These are phyloP conservation scores for Corvus moneduloides DNA, from an alignment of 2,113 vertebrate species.

Conservation along the genomic window DNA sequence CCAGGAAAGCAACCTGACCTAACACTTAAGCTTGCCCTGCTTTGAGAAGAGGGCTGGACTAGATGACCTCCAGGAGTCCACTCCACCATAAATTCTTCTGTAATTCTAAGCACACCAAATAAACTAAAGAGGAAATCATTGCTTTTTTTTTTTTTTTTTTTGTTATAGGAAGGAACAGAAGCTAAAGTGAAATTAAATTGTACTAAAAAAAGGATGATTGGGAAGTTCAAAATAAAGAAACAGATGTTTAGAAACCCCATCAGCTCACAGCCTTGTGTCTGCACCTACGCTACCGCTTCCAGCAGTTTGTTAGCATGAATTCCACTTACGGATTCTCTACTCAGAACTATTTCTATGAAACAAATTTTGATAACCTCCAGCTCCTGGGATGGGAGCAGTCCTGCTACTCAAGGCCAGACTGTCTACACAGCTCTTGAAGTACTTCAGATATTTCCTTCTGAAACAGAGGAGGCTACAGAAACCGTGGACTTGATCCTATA, in stretches of 20 bases:
- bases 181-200: background rate
- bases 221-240: background rate
- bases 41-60: background rate
- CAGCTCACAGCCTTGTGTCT: background rate
- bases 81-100: background rate
- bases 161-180: too few relatives aligned
- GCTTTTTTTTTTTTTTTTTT: too few relatives aligned
- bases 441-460: background rate
- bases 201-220: background rate
- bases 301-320: background rate
- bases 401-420: background rate
- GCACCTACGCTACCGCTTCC: background rate
- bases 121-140: background rate
- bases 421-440: fast-evolving
- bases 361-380: background rate
- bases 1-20: background rate
- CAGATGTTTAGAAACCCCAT: background rate
- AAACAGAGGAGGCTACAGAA: background rate
- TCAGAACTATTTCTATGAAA: background rate
- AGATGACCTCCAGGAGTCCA: background rate
- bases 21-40: background rate
- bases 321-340: background rate
- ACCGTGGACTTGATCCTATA: background rate
- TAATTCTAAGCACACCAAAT: background rate
- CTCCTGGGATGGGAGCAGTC: background rate